Evolutionary conservation across 2,888 invertebrate genomes (phyloP).

Genomic region (Pyrochroa serraticornis): DNA sequence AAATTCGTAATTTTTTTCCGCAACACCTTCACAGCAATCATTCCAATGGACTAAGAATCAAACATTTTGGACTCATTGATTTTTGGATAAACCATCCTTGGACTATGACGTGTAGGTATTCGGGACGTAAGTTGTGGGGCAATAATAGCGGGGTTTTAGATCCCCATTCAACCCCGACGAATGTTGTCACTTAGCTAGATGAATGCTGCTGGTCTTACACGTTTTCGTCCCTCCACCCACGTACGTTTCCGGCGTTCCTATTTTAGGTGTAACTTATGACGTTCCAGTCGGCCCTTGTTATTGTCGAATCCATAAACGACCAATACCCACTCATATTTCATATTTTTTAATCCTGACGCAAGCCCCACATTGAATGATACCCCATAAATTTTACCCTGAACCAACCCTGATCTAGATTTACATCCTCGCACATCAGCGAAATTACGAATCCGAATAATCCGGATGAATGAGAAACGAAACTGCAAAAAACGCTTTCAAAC

Average conservation of each 20-base stretch:
- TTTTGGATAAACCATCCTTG: too few species aligned
- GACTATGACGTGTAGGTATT: too few species aligned
- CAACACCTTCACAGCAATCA: too few species aligned
- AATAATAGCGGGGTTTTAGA: conserved; percentile 9
- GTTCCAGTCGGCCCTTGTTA: conserved; percentile 22
- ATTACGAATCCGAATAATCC: conserved; percentile 8
- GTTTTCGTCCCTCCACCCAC: conserved; percentile 31
- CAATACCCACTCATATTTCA: conserved; percentile 12
- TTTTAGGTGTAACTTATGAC: conserved; percentile 16
- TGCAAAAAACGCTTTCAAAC: background rate
- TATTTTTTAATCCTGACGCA: conserved; percentile 18
- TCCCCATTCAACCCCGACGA: conserved; percentile 22
- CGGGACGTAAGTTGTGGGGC: conserved; percentile 6
- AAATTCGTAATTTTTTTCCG: too few species aligned
- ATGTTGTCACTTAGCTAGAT: conserved; percentile 37
- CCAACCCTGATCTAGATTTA: conserved; percentile 13
- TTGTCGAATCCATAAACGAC: conserved; percentile 5
- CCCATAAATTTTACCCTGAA: conserved; percentile 13
- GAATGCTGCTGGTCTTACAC: conserved; percentile 33
- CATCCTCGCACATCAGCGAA: conserved; percentile 1
- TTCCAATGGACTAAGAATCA: too few species aligned
- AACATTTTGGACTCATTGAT: too few species aligned
- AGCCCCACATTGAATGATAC: conserved; percentile 5
- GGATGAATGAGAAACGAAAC: background rate
- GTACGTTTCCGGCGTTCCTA: conserved; percentile 22